phyloP scores from a whole-genome alignment of 1,140 invertebrate species.

The Rhysida immarginata region DNA sequence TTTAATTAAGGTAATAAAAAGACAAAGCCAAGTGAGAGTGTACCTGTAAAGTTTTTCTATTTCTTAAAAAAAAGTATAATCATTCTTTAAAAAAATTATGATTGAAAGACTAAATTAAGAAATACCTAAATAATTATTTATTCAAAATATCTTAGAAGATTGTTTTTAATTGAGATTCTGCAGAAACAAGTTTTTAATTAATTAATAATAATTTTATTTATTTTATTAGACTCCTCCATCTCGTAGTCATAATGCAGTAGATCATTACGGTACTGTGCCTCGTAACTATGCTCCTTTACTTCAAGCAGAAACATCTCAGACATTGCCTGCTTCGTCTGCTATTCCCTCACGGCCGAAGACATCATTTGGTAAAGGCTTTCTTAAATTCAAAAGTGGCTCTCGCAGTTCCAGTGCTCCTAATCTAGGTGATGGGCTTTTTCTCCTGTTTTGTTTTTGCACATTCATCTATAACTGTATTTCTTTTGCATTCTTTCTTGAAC shows the following conservation, averaged over 20 bases:
- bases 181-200: too few relatives aligned
- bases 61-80: too few relatives aligned
- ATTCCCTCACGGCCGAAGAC: slow-evolving; percentile 33
- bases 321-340: background rate
- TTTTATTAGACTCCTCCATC: slow-evolving; percentile 47
- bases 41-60: too few relatives aligned
- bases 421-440: slow-evolving; percentile 49
- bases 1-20: too few relatives aligned
- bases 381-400: slow-evolving; percentile 37
- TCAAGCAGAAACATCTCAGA: background rate
- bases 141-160: too few relatives aligned
- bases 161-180: too few relatives aligned
- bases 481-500: background rate
- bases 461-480: background rate
- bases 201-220: too few relatives aligned
- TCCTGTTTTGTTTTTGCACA: slow-evolving; percentile 9
- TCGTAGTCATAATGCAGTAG: slow-evolving; percentile 47
- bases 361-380: slow-evolving; percentile 51
- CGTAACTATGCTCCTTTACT: slow-evolving; percentile 34
- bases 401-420: slow-evolving; percentile 78
- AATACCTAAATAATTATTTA: too few relatives aligned
- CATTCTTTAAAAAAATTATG: too few relatives aligned
- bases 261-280: slow-evolving; percentile 57
- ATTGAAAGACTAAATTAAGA: too few relatives aligned
- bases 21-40: too few relatives aligned